These are phyloP conservation scores for Anolis sagrei DNA, from an alignment of 2,113 vertebrate species.

Conservation along the genomic window DNA sequence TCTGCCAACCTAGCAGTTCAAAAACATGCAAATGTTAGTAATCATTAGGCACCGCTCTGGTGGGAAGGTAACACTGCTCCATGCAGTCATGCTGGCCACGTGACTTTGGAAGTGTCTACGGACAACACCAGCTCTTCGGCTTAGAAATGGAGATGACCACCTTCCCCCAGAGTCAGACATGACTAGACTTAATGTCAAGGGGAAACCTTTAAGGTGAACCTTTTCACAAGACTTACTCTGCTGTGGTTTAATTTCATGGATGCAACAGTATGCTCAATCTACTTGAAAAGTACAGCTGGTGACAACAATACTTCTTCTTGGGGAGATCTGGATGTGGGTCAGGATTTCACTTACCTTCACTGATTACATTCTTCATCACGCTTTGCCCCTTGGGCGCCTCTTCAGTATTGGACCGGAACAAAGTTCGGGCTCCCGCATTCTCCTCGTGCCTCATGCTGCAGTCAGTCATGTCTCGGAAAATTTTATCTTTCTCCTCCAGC, in stretches of 20 bases:
- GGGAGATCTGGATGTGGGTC: background rate
- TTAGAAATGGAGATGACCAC: too few species aligned
- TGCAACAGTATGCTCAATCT: too few species aligned
- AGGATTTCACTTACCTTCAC: slow-evolving; percentile 83
- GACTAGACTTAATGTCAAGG: too few species aligned
- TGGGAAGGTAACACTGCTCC: too few species aligned
- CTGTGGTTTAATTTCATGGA: background rate
- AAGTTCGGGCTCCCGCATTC: slow-evolving; percentile 64
- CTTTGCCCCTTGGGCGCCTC: slow-evolving; percentile 87
- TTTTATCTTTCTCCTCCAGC: slow-evolving; percentile 90
- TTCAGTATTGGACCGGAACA: slow-evolving; percentile 89
- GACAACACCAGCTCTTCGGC: too few species aligned
- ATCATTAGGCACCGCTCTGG: too few species aligned
- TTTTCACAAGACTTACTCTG: background rate
- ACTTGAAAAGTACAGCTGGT: background rate
- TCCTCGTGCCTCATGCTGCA: slow-evolving; percentile 78
- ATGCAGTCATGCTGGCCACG: too few species aligned
- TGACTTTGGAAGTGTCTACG: too few species aligned
- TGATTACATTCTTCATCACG: slow-evolving; percentile 90
- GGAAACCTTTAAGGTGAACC: too few species aligned
- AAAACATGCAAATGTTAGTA: too few species aligned
- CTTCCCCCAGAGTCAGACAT: too few species aligned
- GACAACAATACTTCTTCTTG: background rate
- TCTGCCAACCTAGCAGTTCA: too few species aligned
- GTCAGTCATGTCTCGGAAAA: slow-evolving; percentile 91